Evolutionary conservation across 2,888 invertebrate species (phyloP).

Genomic region (Stenurella melanura): DNA sequence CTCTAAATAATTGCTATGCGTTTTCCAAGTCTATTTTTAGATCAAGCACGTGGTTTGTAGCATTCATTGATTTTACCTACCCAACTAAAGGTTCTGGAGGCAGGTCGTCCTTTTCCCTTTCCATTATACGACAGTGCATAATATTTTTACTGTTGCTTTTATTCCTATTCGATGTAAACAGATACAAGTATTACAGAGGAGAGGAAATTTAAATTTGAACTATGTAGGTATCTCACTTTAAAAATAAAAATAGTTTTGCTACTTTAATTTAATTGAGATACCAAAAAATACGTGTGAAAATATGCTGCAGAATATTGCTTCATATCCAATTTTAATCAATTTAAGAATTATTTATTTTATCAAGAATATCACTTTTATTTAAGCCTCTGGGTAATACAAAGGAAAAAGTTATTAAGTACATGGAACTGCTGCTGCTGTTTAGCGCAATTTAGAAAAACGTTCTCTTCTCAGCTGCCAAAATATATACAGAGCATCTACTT

Average conservation of each 20-base stretch:
- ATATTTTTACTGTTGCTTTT: constrained; percentile 23
- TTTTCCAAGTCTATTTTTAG: constrained; percentile 35
- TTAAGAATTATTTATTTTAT: too few species aligned
- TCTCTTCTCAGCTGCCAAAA: too few species aligned
- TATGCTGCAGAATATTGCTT: too few species aligned
- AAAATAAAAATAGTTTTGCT: background rate
- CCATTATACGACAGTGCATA: constrained; percentile 11
- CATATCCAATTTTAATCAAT: too few species aligned
- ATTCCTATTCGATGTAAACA: constrained; percentile 10
- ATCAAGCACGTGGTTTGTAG: constrained; percentile 33
- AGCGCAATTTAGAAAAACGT: too few species aligned
- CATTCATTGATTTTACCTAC: constrained; percentile 38
- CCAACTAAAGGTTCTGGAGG: constrained; percentile 11
- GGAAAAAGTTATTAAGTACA: too few species aligned
- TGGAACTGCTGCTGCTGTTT: too few species aligned
- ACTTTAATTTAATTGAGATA: too few species aligned
- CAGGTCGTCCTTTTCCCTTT: constrained; percentile 22
- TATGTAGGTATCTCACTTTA: background rate
- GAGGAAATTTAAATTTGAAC: background rate
- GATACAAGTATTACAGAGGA: background rate
- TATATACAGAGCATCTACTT: too few species aligned
- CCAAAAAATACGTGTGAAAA: too few species aligned
- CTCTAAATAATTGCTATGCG: constrained; percentile 11
- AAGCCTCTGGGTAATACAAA: too few species aligned
- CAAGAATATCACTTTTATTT: too few species aligned